These are phyloP conservation scores for Tiaroga cobitis DNA, from an alignment of 2,797 vertebrate species.

Conservation along the genomic window DNA sequence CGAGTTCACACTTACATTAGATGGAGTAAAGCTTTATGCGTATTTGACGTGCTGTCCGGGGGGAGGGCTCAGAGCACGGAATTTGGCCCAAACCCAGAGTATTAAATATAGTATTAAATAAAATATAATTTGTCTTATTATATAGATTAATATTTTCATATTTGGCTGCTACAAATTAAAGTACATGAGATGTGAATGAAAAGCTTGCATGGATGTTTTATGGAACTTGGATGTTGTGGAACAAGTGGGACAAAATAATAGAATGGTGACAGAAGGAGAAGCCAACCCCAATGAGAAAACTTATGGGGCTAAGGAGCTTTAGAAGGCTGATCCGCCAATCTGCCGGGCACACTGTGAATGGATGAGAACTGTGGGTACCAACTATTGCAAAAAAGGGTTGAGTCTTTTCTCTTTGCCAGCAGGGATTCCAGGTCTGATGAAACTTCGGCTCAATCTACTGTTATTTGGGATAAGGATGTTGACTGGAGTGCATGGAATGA, in stretches of 20 bases:
- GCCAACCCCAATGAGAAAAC: neutral
- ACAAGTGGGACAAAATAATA: neutral
- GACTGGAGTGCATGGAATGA: neutral
- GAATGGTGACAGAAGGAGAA: neutral
- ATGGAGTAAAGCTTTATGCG: too few species aligned
- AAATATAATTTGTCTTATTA: neutral
- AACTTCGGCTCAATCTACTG: neutral
- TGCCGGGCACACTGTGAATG: neutral
- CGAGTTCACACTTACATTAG: too few species aligned
- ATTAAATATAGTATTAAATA: too few species aligned
- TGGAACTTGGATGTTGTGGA: neutral
- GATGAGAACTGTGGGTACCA: neutral
- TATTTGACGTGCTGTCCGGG: too few species aligned
- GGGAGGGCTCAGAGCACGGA: too few species aligned
- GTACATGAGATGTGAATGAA: neutral
- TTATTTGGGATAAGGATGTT: neutral
- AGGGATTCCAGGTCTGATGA: neutral
- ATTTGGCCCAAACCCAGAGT: too few species aligned
- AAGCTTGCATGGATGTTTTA: neutral
- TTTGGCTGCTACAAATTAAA: neutral
- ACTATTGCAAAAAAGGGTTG: neutral
- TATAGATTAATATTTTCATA: neutral
- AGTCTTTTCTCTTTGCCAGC: neutral
- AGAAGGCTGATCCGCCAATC: neutral
- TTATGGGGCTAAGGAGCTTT: neutral